Percentiles rank a stretch among this genome's conserved stretches.
These are phyloP conservation scores for Bucorvus abyssinicus DNA, from an alignment of 2,797 vertebrate genomes.

Conservation along the genomic window DNA sequence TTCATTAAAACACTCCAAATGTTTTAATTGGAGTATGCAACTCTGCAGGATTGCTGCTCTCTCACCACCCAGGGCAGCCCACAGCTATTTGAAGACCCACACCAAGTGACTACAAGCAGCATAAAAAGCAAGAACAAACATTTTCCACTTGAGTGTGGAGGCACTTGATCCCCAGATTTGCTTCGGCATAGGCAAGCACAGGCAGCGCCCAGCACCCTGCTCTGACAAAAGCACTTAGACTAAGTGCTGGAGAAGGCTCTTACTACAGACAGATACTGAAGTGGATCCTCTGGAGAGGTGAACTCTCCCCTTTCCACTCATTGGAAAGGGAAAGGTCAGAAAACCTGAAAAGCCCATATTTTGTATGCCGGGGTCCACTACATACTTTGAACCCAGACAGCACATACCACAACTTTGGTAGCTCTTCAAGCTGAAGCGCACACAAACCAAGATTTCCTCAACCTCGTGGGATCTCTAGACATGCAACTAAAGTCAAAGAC, in stretches of 20 bases:
- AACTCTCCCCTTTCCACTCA: neutral
- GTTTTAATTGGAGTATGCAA: neutral
- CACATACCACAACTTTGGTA: neutral
- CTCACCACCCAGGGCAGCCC: neutral
- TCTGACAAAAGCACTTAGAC: neutral
- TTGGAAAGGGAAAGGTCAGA: neutral
- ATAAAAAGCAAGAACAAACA: neutral
- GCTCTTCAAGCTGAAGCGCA: neutral
- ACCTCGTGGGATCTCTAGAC: neutral
- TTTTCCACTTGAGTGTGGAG: neutral
- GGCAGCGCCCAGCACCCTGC: neutral
- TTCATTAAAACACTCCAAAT: neutral
- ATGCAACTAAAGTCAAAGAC: neutral
- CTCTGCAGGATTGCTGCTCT: neutral
- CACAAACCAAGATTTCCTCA: neutral
- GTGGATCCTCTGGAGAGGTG: neutral
- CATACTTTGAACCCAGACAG: neutral
- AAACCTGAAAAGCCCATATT: neutral
- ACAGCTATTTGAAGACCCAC: neutral
- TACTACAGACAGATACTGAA: neutral
- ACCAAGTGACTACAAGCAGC: neutral
- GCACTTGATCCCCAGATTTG: neutral
- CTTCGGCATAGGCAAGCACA: neutral
- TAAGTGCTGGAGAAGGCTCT: neutral
- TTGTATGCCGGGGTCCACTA: neutral